A percentile compares a stretch with the other conserved stretches of the same genome.
phyloP scores from a whole-genome alignment of 2,888 invertebrate species.

The Machimus rusticus region DNA sequence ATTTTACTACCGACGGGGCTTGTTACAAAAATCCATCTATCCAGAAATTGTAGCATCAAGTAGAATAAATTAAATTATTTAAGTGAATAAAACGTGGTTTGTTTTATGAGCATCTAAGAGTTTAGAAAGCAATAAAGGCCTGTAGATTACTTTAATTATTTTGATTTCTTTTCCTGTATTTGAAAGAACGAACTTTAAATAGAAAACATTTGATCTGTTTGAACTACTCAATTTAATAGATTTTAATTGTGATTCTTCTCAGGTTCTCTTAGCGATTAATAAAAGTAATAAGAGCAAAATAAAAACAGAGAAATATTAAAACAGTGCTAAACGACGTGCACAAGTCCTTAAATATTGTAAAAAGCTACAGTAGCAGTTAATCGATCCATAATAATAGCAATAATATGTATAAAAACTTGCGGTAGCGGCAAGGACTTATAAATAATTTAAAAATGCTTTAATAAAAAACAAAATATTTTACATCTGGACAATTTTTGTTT shows the following conservation, averaged over 20 bases:
- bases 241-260: conserved; percentile 21
- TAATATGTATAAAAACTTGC: conserved; percentile 13
- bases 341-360: conserved; percentile 15
- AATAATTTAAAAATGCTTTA: conserved; percentile 26
- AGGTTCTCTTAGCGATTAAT: conserved; percentile 4
- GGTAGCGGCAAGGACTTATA: background rate
- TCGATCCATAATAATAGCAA: background rate
- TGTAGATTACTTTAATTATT: background rate
- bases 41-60: background rate
- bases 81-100: background rate
- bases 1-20: no score
- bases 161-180: background rate
- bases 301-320: conserved; percentile 14
- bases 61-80: background rate
- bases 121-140: background rate
- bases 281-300: conserved; percentile 14
- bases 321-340: conserved; percentile 3
- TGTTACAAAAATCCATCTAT: no score
- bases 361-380: background rate
- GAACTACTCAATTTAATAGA: background rate
- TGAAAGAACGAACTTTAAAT: background rate
- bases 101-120: background rate
- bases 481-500: background rate
- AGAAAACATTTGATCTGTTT: background rate
- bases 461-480: conserved; percentile 17